These are phyloP conservation scores for Anas acuta DNA, from an alignment of 2,797 vertebrate species.

Conservation along the genomic window DNA sequence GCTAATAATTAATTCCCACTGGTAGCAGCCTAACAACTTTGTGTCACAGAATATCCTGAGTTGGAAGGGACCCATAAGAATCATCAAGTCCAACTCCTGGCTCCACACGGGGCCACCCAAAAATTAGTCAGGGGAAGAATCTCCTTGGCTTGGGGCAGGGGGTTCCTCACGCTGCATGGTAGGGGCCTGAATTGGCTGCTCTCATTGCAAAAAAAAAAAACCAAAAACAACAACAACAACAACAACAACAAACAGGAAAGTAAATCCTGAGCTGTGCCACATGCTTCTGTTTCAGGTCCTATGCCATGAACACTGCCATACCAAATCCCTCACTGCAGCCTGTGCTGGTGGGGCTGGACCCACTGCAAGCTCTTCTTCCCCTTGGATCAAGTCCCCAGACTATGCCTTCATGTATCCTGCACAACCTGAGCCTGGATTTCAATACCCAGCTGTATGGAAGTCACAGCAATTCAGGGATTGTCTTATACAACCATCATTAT, in stretches of 20 bases:
- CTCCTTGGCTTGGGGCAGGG: not conserved
- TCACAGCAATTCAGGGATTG: not conserved
- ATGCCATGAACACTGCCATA: fast-evolving
- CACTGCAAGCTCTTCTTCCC: not conserved
- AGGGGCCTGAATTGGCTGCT: fast-evolving
- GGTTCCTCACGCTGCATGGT: not conserved
- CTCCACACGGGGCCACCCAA: no score
- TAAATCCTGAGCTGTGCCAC: not conserved
- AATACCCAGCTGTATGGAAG: not conserved
- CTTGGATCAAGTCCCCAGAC: not conserved
- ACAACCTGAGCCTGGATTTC: not conserved
- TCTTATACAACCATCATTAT: conserved; percentile 3
- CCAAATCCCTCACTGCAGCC: not conserved
- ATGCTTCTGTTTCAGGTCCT: not conserved
- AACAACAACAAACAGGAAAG: not conserved
- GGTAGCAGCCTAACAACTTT: not conserved
- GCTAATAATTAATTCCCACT: not conserved
- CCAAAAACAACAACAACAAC: not conserved
- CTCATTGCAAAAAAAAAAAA: not conserved
- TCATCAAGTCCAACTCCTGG: no score
- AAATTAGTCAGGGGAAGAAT: not conserved
- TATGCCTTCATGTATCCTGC: not conserved
- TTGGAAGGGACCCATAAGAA: no score
- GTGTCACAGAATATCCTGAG: not conserved
- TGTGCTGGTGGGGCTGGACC: not conserved